phyloP scores from a whole-genome alignment of 2,888 invertebrate species.

The Pristionchus fissidentatus region DNA sequence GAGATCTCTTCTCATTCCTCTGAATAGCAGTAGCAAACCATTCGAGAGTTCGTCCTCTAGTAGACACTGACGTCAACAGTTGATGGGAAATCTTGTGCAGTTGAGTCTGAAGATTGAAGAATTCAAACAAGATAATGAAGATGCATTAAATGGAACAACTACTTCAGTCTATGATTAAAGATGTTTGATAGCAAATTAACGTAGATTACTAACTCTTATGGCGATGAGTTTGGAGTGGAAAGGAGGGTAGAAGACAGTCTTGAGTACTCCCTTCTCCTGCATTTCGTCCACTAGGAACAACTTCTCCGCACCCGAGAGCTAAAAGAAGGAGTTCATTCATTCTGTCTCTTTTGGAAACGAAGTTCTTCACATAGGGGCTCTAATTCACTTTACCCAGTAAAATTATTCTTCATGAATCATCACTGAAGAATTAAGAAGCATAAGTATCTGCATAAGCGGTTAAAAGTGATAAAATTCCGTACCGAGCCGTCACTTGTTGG shows the following conservation, averaged over 20 bases:
- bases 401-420: neutral
- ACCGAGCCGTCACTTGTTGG: constrained; percentile 90
- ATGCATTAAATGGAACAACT: no score
- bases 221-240: constrained; percentile 28
- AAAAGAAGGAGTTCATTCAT: neutral
- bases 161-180: no score
- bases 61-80: constrained; percentile 86
- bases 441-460: neutral
- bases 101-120: constrained; percentile 79
- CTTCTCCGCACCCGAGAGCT: neutral
- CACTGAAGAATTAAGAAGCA: neutral
- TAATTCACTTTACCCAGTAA: neutral
- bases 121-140: neutral
- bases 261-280: neutral
- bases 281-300: constrained; percentile 26
- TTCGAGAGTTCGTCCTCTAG: constrained; percentile 85
- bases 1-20: constrained; percentile 89
- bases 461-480: constrained; percentile 58
- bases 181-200: neutral
- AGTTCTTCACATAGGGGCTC: neutral
- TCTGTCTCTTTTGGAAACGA: no score
- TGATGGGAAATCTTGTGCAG: constrained; percentile 88
- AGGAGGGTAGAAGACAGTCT: constrained; percentile 45
- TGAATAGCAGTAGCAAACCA: constrained; percentile 87
- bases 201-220: constrained; percentile 36